These are phyloP conservation scores for Dryoscopus gambensis DNA, from an alignment of 2,113 vertebrate genomes.

Conservation along the genomic window DNA sequence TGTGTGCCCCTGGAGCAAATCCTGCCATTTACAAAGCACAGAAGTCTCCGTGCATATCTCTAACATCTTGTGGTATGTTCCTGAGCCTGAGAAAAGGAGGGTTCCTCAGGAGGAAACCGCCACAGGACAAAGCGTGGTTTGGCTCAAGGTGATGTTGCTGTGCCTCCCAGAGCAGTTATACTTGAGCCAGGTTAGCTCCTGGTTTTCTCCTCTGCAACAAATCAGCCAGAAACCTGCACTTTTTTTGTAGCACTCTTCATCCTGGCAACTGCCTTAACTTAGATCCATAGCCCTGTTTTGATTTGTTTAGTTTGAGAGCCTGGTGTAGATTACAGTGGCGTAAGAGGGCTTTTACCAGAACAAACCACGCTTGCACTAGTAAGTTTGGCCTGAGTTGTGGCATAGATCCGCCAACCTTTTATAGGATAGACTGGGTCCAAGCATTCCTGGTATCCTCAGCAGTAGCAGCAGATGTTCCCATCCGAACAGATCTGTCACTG, in stretches of 20 bases:
- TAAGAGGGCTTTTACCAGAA: neutral
- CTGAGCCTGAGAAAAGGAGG: slow-evolving; percentile 38
- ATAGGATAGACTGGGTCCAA: neutral
- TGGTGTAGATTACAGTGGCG: neutral
- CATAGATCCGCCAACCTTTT: neutral
- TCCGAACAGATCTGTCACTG: neutral
- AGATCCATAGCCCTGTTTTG: neutral
- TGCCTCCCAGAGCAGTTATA: neutral
- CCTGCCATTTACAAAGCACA: neutral
- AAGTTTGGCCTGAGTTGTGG: neutral
- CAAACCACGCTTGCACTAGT: neutral
- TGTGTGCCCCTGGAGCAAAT: neutral
- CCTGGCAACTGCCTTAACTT: neutral
- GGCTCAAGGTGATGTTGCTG: neutral
- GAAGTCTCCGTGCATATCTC: neutral
- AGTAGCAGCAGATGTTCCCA: slow-evolving; percentile 41
- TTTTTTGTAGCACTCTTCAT: neutral
- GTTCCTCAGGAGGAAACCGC: neutral
- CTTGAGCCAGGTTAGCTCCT: neutral
- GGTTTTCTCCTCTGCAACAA: neutral
- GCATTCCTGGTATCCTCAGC: slow-evolving; percentile 50
- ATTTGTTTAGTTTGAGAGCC: neutral
- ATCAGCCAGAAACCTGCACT: neutral
- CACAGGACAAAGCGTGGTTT: neutral
- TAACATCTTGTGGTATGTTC: slow-evolving; percentile 4